A percentile compares a stretch with the other conserved stretches of the same genome.
Conservation (phyloP, 2,888 invertebrate genomes). For the Ochropacha duplaris region DNA sequence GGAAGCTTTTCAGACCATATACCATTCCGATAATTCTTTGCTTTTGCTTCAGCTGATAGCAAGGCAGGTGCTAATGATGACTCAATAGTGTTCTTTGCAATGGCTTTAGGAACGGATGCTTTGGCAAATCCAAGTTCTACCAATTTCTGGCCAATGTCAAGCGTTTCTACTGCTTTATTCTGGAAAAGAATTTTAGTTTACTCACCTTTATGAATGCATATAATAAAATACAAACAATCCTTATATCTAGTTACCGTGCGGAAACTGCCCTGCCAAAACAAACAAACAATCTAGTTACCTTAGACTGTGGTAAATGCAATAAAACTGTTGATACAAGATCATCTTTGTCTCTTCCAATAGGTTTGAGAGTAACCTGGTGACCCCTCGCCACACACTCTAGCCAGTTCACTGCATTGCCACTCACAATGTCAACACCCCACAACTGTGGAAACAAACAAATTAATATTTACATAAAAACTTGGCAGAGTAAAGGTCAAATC, state of each 20-base stretch:
- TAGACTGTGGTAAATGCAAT: conserved; percentile 68
- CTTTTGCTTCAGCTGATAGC: conserved; percentile 65
- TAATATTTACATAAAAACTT: conserved; percentile 21
- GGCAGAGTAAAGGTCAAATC: conserved; percentile 23
- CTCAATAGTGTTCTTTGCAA: conserved; percentile 67
- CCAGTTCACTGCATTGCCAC: conserved; percentile 83
- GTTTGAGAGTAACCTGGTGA: conserved; percentile 73
- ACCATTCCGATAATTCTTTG: conserved; percentile 66
- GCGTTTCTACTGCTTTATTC: conserved; percentile 64
- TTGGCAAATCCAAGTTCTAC: conserved; percentile 77
- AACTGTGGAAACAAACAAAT: conserved; percentile 55
- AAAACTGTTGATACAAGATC: conserved; percentile 70
- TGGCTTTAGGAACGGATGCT: conserved; percentile 55
- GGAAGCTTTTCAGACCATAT: conserved; percentile 75
- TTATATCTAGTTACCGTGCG: background rate
- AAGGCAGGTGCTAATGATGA: conserved; percentile 64
- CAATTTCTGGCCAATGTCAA: conserved; percentile 72
- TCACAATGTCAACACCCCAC: conserved; percentile 77
- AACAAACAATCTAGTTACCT: conserved; percentile 41
- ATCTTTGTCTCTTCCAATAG: conserved; percentile 69
- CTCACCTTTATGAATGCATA: no score
- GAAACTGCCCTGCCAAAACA: background rate
- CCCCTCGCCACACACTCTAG: conserved; percentile 81
- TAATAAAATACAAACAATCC: no score
- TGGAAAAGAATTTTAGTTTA: conserved; percentile 40